Base-by-base conservation (phyloP, 2,888 invertebrate species). In the Myopa tessellatipennis region DNA sequence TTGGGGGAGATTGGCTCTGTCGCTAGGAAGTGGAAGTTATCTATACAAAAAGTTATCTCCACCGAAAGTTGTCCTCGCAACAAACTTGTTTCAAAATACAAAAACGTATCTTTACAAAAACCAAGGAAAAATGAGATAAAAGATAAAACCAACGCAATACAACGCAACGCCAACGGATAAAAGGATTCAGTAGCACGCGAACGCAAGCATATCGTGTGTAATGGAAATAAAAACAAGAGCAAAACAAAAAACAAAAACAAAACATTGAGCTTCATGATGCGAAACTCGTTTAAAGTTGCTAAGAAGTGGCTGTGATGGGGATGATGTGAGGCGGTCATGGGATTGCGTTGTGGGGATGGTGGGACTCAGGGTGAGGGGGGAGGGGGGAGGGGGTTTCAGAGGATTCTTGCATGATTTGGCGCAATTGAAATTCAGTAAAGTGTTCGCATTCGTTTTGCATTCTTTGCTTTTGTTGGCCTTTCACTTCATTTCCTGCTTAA, bases 401-500 rank as follows among this genome's bases (percentile, higher is more conserved):
- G 0, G 14, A n/a, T 55, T 55, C 14, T 55, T 55, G 55, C 55
- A 55, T 55, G 55, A 55, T 55, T 10, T 55, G n/a, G n/a, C 55
- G 10, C 55, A 55, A 55, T 55, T 55, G 55, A 55, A 55, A 55
- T 55, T 55, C 55, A 55, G 8, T 55, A 55, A 14, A 55, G 55
- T 16, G n/a, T n/a, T n/a, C 16, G 55, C 55, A 55, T 16, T 55
- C 55, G 55, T 55, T 55, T 55, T n/a, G 55, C 55, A 55, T 55
- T 55, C 55, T n/a, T 55, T n/a, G 55, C 55, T 10, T 55, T 55
- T 55, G 55, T n/a, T n/a, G 4, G 55, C 14, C 14, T 55, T 55
- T 55, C 55, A 4, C n/a, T 55, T 55, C 55, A 55, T 55, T 55
- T 55, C 55, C 55, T 55, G 55, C 55, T 55, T 55, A 55, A n/a